Evolutionary conservation across 2,113 vertebrate genomes (phyloP), one percentile per base, ranked within the genome.

Genomic region (Chamaea fasciata): DNA sequence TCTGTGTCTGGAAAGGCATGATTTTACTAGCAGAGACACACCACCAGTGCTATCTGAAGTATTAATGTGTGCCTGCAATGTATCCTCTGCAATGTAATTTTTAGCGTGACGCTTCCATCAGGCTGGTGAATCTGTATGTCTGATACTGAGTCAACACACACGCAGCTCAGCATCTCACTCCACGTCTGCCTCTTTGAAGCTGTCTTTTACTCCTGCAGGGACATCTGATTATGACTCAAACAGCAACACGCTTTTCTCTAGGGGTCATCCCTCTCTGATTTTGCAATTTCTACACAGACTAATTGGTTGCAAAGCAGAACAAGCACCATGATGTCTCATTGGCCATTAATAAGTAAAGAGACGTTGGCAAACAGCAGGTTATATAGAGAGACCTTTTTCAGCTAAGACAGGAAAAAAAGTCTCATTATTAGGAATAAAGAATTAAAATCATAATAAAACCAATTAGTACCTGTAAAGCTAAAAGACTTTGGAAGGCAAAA

Each of bases 221-320:
- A 91, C 80, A 78, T 95, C 87, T 96, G 95, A 97, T 96, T 97
- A 92, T 94, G 96, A 97, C 95, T 97, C 96, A 95, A 96, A 96
- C 63, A 94, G 87, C 69, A 92, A 93, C 37, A 89, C 2, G 39
- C 35, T 92, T 85, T 86, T 96, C 96, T 96, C 96, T 82, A 53
- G 95, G 96, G 96, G 88, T 96, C 91, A 80, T n/a, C 86, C 59
- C 41, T 87, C 87, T 70, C 88, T 90, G 86, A 91, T 97, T 92
- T 92, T 77, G 70, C 52, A 73, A 50, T 70, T 86, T 80, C n/a
- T 92, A 84, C 94, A 71, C 81, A 95, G 93, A 90, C 74, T 78
- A 95, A 96, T 87, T 94, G 94, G 92, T 65, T 78, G 83, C 76
- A 77, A 74, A 31, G 64, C 56, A 83, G 77, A 96, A 75, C 91